phyloP scores from a whole-genome alignment of 2,797 vertebrate genomes.

The Spizella passerina region DNA sequence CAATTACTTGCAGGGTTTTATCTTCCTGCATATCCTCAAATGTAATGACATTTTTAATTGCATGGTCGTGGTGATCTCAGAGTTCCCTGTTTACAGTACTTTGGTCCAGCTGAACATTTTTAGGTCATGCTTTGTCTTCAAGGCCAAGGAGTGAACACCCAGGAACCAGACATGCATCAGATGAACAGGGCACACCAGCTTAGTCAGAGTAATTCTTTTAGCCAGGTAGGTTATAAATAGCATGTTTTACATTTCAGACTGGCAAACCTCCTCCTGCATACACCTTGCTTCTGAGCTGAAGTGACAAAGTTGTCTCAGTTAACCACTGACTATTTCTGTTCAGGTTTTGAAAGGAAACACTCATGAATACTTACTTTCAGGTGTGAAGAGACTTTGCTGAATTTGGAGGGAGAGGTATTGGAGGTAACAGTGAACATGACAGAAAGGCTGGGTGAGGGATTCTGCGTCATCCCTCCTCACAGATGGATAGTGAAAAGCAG shows the following conservation, averaged over 20 bases:
- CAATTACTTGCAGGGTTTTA: not conserved
- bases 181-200: not conserved
- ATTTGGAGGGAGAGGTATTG: not conserved
- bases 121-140: constrained; percentile 5
- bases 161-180: not conserved
- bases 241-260: not conserved
- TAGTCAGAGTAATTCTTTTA: not conserved
- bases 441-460: not conserved
- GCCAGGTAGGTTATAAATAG: not conserved
- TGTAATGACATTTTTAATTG: not conserved
- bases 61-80: not conserved
- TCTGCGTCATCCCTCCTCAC: not conserved
- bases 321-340: not conserved
- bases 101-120: not conserved
- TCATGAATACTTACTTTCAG: not conserved
- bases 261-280: not conserved
- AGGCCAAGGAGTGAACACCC: not conserved
- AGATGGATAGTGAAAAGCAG: not conserved
- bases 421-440: not conserved
- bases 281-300: not conserved
- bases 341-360: not conserved
- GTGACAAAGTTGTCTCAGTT: not conserved
- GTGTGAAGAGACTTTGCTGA: not conserved
- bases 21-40: not conserved
- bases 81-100: not conserved